phyloP scores from a whole-genome alignment of 2,113 vertebrate species.

The Xiphorhynchus elegans region DNA sequence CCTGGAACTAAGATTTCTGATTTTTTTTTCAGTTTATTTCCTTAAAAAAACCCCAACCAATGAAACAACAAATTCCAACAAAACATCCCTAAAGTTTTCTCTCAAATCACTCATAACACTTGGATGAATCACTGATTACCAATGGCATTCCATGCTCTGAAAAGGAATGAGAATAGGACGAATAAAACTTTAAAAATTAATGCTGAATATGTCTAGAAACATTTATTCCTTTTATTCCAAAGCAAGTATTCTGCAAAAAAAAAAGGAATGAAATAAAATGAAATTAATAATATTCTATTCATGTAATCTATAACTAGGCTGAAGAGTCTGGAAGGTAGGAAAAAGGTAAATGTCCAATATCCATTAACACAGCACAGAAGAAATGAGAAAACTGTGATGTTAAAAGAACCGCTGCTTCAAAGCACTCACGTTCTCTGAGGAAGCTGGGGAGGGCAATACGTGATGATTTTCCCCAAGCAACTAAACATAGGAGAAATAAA shows the following conservation, averaged over 20 bases:
- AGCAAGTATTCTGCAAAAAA: background rate
- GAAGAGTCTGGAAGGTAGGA: background rate
- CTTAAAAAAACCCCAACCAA: background rate
- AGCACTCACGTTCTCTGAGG: rapidly evolving
- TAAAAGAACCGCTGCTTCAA: background rate
- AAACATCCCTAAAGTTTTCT: background rate
- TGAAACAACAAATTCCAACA: background rate
- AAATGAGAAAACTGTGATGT: background rate
- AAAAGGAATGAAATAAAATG: background rate
- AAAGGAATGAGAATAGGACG: background rate
- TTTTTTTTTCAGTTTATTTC: background rate
- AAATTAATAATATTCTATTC: background rate
- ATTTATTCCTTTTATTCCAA: background rate
- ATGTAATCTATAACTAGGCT: background rate
- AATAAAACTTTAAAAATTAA: background rate
- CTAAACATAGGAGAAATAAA: background rate
- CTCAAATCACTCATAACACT: background rate
- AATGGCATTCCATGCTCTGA: background rate
- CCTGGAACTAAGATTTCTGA: background rate
- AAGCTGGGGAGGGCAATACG: background rate
- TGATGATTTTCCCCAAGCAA: background rate
- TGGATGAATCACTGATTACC: background rate
- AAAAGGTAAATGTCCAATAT: background rate
- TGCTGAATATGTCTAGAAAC: background rate
- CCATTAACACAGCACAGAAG: background rate